These are phyloP conservation scores for Clusia tigrina DNA, from an alignment of 2,888 invertebrate species.

Conservation along the genomic window DNA sequence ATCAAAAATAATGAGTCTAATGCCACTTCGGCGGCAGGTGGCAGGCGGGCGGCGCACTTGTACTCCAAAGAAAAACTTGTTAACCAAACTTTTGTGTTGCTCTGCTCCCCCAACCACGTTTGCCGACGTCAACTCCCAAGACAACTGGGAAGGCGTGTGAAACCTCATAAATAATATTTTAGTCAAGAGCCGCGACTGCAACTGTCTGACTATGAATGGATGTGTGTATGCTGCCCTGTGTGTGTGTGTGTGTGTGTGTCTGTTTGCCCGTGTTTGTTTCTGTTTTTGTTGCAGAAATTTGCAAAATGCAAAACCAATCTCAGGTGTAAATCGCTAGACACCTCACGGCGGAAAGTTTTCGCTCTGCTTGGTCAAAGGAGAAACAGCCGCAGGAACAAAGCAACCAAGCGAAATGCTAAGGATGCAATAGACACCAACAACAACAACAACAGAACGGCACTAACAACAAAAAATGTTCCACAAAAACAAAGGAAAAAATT, in stretches of 20 bases:
- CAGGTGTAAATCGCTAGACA: constrained; percentile 58
- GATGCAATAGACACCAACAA: not conserved
- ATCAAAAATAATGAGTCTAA: constrained; percentile 14
- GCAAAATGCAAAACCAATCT: constrained; percentile 51
- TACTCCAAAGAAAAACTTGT: not conserved
- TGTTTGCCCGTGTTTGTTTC: constrained; percentile 11
- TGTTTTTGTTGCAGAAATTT: constrained; percentile 22
- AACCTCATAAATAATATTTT: constrained; percentile 45
- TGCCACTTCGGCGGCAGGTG: not conserved
- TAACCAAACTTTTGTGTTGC: not conserved
- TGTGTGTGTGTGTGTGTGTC: constrained; percentile 10
- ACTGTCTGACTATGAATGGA: not conserved
- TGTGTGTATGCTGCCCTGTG: constrained; percentile 1
- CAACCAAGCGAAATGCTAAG: too few relatives aligned
- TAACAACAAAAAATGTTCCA: not conserved
- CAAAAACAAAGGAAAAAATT: too few relatives aligned
- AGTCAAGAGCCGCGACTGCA: constrained; percentile 12
- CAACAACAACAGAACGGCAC: constrained; percentile 13
- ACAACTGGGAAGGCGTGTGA: constrained; percentile 26
- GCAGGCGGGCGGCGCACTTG: not conserved
- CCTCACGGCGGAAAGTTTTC: constrained; percentile 31
- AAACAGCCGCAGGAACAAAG: too few relatives aligned
- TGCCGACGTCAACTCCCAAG: constrained; percentile 1
- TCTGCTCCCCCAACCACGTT: not conserved
- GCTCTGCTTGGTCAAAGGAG: too few relatives aligned